Evolutionary conservation across 37 sponge, comb jelly and placozoan genomes (phyloP), one percentile per base, ranked within the genome.

Genomic region (Dysidea cf. avara): DNA sequence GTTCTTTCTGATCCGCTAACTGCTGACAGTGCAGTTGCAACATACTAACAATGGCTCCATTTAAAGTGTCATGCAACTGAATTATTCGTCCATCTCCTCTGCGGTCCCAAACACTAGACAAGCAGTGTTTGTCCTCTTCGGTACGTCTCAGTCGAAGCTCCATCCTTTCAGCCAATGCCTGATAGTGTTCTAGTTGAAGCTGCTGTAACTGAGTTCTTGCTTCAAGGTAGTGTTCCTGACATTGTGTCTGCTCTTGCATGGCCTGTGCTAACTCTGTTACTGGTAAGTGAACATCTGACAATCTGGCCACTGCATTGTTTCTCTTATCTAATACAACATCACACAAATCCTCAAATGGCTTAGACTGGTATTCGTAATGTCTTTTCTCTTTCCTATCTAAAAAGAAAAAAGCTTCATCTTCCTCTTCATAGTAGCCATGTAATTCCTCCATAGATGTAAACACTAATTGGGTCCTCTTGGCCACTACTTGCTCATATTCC

Each of bases 341-440:
- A 33, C 80, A 80, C 28, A 80, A 62, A 49, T 80, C 80, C 26
- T 61, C 63, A 61, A 70, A 80, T 37, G 80, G 80, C 52, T 70
- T 69, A 14, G 32, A 48, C 39, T 80, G 80, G 48, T 65, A 80
- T 12, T 39, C 14, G 56, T 80, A 68, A 13, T 37, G 39, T 36
- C 37, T 38, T 21, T 69, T 68, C 39, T 68, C 62, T 2, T 49
- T 71, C 43, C 48, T 69, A 50, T 30, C 40, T 26, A 80, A 36
- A 33, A 51, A 58, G 64, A 55, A 80, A 22, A 26, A n/a, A 0
- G 80, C 53, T 28, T 65, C 57, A 48, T 80, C 80, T 48, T 80
- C 80, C 26, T 60, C 61, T 24, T 55, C 69, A 28, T 80, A 80
- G 28, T 80, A 80, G 14, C 59, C 61, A 46, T 80, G 61, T 7